Evolutionary conservation across 2,113 vertebrate genomes (phyloP).

Genomic region (Hippolais icterina): DNA sequence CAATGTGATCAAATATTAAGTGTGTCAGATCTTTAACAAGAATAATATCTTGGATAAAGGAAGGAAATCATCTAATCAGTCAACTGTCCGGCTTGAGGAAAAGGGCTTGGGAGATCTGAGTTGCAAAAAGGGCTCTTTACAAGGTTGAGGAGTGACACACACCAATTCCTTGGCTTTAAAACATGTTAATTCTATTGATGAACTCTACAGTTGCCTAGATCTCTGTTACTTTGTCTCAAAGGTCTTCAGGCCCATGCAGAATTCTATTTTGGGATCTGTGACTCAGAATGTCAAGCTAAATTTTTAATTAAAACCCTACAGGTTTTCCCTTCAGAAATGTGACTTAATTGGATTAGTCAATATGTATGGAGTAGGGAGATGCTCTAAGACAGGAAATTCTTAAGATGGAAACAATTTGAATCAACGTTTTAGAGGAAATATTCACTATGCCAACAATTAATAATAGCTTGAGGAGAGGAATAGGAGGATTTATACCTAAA

Average conservation of each 20-base stretch:
- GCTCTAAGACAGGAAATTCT: background rate
- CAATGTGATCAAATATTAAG: background rate
- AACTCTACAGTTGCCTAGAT: background rate
- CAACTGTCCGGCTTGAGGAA: background rate
- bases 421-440: background rate
- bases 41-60: background rate
- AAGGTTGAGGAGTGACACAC: background rate
- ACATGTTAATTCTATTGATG: background rate
- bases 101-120: background rate
- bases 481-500: background rate
- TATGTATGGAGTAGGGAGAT: background rate
- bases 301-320: background rate
- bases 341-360: background rate
- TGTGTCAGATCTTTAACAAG: accelerated
- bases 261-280: background rate
- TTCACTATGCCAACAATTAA: background rate
- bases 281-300: background rate
- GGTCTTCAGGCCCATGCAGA: background rate
- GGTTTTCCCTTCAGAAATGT: background rate
- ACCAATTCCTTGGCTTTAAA: background rate
- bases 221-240: background rate
- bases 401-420: background rate
- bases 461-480: background rate
- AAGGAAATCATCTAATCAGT: background rate
- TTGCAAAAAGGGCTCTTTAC: background rate